Evolutionary conservation across 2,888 invertebrate genomes (phyloP).

Genomic region (Alsophila aescularia): DNA sequence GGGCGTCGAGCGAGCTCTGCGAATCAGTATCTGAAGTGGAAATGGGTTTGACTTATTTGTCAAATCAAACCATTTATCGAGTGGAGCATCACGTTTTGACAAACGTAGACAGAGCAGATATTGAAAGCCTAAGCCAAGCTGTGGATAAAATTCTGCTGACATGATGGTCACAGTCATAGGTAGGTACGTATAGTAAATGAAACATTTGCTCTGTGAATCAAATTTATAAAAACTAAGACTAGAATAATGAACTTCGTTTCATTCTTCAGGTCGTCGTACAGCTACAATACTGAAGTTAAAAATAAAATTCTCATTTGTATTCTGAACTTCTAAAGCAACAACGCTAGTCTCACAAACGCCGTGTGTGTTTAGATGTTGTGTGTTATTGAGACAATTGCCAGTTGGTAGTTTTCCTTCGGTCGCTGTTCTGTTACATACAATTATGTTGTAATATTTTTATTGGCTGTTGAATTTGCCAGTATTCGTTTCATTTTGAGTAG

Average conservation of each 20-base stretch:
- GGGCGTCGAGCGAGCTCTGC: too few species aligned
- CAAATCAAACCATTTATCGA: too few species aligned
- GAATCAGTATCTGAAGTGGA: too few species aligned
- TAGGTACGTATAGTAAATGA: too few species aligned
- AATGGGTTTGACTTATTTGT: too few species aligned
- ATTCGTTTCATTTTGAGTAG: background rate
- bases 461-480: constrained; percentile 16
- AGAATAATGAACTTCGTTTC: constrained; percentile 1
- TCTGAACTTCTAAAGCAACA: constrained; percentile 41
- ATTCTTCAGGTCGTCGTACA: constrained; percentile 1
- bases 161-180: too few species aligned
- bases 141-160: too few species aligned
- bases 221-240: too few species aligned
- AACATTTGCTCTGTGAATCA: too few species aligned
- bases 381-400: constrained; percentile 30
- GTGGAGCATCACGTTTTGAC: too few species aligned
- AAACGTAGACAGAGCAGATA: too few species aligned
- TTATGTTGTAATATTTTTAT: constrained; percentile 10
- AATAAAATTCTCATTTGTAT: constrained; percentile 48
- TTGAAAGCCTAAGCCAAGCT: too few species aligned
- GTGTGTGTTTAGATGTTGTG: constrained; percentile 12
- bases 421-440: constrained; percentile 1
- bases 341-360: constrained; percentile 24
- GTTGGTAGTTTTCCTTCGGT: constrained; percentile 3
- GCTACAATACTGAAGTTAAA: constrained; percentile 31